Conservation (phyloP, 1,140 invertebrate genomes). For the Semibalanus balanoides region DNA sequence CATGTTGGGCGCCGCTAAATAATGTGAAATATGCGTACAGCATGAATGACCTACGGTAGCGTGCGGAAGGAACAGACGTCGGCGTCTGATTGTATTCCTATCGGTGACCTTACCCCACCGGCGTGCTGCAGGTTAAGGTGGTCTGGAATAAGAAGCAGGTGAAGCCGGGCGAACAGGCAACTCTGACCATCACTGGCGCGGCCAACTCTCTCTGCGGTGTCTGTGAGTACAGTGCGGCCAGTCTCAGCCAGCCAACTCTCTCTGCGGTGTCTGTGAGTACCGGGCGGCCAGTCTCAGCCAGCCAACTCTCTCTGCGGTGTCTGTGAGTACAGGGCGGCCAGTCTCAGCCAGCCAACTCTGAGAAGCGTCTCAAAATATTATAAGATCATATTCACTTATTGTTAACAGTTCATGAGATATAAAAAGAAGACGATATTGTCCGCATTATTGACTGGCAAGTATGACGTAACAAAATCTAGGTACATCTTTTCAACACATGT, state of each 20-base stretch:
- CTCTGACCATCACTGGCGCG: slow-evolving; percentile 22
- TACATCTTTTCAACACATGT: too few species aligned
- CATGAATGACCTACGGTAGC: too few species aligned
- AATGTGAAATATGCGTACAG: too few species aligned
- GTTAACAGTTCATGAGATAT: too few species aligned
- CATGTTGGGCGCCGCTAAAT: too few species aligned
- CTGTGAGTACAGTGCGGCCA: slow-evolving; percentile 6
- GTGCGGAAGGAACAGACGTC: too few species aligned
- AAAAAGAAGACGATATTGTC: too few species aligned
- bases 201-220: slow-evolving; percentile 29
- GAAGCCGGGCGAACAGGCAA: slow-evolving; percentile 26
- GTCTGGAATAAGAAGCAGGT: slow-evolving; percentile 2
- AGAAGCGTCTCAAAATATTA: too few species aligned
- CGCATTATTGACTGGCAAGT: too few species aligned
- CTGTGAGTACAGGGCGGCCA: slow-evolving; percentile 6
- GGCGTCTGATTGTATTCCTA: too few species aligned
- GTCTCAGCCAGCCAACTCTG: slow-evolving; percentile 27
- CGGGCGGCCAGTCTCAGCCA: not conserved
- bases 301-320: slow-evolving; percentile 29
- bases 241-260: slow-evolving; percentile 26
- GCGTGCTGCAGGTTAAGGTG: not conserved
- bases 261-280: slow-evolving; percentile 25
- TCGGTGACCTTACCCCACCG: not conserved
- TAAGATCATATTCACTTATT: too few species aligned
- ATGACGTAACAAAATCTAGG: too few species aligned